phyloP scores from a whole-genome alignment of 2,888 invertebrate species.

The Aphidoletes aphidimyza region DNA sequence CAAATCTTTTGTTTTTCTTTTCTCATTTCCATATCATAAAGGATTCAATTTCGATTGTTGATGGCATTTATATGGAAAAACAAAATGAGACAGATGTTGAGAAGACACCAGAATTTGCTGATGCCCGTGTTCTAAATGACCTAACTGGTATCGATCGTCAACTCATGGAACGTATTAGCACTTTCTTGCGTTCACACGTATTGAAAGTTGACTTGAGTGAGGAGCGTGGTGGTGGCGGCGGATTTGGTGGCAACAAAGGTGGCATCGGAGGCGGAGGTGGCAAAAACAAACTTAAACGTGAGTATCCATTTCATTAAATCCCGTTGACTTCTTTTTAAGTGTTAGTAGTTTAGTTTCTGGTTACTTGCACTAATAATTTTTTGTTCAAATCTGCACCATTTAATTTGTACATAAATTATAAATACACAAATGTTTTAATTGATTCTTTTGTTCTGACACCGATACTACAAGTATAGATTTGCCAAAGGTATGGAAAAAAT shows the following conservation, averaged over 20 bases:
- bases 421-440: slow-evolving; percentile 37
- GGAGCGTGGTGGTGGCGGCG: slow-evolving; percentile 59
- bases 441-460: background rate
- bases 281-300: slow-evolving; percentile 36
- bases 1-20: background rate
- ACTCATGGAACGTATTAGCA: slow-evolving; percentile 68
- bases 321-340: background rate
- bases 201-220: slow-evolving; percentile 71
- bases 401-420: slow-evolving; percentile 33
- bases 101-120: slow-evolving; percentile 66
- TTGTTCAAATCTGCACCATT: background rate
- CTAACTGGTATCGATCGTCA: slow-evolving; percentile 70
- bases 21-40: slow-evolving; percentile 59
- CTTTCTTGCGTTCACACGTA: slow-evolving; percentile 74
- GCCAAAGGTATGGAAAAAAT: slow-evolving; percentile 29
- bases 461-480: background rate
- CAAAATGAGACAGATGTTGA: slow-evolving; percentile 69
- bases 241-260: slow-evolving; percentile 61
- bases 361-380: background rate
- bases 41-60: slow-evolving; percentile 72
- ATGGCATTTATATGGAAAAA: slow-evolving; percentile 72
- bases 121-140: slow-evolving; percentile 71
- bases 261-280: slow-evolving; percentile 58
- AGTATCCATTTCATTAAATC: background rate
- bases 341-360: background rate